Conservation (phyloP, 2,888 invertebrate genomes). For the Ommatoiulus sabulosus region DNA sequence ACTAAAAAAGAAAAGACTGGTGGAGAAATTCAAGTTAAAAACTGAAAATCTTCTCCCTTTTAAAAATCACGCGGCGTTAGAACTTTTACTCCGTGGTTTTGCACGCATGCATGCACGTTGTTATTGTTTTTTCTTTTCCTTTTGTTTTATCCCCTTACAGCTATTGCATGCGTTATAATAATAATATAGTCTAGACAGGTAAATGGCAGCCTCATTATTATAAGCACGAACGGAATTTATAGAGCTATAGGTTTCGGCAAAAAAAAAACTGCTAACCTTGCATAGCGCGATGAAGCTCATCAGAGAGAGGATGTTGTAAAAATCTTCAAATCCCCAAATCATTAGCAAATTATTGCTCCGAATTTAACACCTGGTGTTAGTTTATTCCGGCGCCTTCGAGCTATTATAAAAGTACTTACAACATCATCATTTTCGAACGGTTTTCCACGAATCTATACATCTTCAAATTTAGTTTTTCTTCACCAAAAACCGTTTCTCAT, state of each 20-base stretch:
- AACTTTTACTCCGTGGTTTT: neutral
- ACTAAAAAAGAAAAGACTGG: too few species aligned
- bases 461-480: too few species aligned
- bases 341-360: neutral
- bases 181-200: conserved; percentile 43
- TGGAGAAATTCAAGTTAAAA: too few species aligned
- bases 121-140: neutral
- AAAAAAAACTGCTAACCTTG: conserved; percentile 25
- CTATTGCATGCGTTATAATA: conserved; percentile 29
- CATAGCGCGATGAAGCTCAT: neutral
- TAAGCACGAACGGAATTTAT: conserved; percentile 32
- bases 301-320: neutral
- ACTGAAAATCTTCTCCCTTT: neutral
- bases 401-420: neutral
- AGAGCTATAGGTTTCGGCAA: neutral
- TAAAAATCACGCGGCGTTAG: neutral
- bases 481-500: neutral
- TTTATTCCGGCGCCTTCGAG: neutral
- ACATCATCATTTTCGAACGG: neutral
- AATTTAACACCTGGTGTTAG: neutral
- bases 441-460: neutral
- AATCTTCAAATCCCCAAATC: conserved; percentile 9
- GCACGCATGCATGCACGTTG: neutral
- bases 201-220: conserved; percentile 32
- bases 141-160: conserved; percentile 31